Conservation (phyloP, 2,113 vertebrate species). For the Clupea harengus region DNA sequence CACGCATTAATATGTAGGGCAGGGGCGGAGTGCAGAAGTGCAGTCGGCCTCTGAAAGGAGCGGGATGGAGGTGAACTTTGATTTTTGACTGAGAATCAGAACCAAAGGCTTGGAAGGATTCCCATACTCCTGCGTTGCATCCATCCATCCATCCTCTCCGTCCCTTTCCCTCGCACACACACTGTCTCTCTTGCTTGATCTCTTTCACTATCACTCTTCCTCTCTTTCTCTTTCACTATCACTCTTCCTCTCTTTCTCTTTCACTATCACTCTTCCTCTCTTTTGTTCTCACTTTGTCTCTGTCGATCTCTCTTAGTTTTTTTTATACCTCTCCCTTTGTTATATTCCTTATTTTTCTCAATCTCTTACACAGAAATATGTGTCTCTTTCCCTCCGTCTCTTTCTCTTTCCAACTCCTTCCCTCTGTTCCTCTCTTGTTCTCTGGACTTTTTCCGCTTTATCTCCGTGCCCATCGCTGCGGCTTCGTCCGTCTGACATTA, state of each 20-base stretch:
- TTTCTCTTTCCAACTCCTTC: not conserved
- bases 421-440: not conserved
- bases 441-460: not conserved
- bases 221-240: too few species aligned
- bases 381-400: not conserved
- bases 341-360: too few species aligned
- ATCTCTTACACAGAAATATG: not conserved
- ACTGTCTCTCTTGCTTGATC: not conserved
- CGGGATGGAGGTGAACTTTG: not conserved
- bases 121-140: not conserved
- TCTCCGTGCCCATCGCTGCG: too few species aligned
- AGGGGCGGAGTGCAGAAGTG: slow-evolving; percentile 45
- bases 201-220: too few species aligned
- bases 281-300: not conserved
- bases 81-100: not conserved
- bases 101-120: not conserved
- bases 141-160: not conserved
- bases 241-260: too few species aligned
- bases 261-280: not conserved
- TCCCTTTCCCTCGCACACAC: not conserved
- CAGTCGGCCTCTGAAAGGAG: not conserved
- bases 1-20: not conserved
- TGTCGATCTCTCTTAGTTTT: not conserved
- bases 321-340: too few species aligned
- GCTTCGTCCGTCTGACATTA: slow-evolving; percentile 16